Evolutionary conservation across 2,113 vertebrate genomes (phyloP).

Genomic region (Prunella fulvescens): DNA sequence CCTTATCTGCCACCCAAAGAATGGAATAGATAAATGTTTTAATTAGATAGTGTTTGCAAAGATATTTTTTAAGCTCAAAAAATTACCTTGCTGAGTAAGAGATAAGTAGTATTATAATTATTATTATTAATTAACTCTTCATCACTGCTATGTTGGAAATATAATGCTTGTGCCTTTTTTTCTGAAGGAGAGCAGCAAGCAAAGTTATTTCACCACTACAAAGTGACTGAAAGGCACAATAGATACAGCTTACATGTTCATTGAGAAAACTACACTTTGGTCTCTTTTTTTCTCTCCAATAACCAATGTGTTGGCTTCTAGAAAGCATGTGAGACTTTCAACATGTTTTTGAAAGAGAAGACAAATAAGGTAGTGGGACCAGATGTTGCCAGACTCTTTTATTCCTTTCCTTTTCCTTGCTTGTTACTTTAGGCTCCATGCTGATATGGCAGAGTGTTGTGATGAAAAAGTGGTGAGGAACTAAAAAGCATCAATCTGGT

Average conservation of each 20-base stretch:
- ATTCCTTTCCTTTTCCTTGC: neutral
- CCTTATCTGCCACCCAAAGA: neutral
- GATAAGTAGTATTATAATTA: neutral
- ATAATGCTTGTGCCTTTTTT: neutral
- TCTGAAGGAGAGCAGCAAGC: neutral
- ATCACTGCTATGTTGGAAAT: neutral
- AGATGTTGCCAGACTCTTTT: neutral
- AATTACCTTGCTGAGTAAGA: neutral
- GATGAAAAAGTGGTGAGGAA: neutral
- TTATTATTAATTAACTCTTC: conserved; percentile 24
- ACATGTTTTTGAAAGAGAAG: neutral
- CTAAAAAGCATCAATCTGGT: neutral
- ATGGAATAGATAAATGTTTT: neutral
- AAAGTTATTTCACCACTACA: neutral
- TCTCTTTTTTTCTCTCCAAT: neutral
- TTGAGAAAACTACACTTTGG: neutral
- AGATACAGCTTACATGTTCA: neutral
- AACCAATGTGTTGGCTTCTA: neutral
- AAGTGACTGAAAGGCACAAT: neutral
- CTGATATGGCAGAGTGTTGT: neutral
- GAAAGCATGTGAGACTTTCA: neutral
- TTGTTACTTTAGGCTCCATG: neutral
- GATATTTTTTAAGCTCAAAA: neutral
- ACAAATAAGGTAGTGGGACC: neutral
- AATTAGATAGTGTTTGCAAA: neutral